Percentiles rank a stretch among this genome's conserved stretches.
phyloP scores from a whole-genome alignment of 2,888 invertebrate genomes.

The Pristionchus exspectatus region DNA sequence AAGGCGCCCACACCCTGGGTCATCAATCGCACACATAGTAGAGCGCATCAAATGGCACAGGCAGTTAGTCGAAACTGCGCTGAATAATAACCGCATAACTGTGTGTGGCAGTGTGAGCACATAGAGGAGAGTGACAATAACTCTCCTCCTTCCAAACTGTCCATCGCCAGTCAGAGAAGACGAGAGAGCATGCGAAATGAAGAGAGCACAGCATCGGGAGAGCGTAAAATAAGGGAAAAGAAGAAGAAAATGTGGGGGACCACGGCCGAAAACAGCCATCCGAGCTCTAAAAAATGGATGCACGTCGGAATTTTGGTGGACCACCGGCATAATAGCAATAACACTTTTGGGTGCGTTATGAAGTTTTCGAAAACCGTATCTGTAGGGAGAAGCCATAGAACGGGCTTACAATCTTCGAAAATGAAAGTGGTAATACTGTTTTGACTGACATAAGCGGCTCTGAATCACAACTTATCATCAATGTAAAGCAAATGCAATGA shows the following conservation, averaged over 20 bases:
- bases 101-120: not conserved
- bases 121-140: not conserved
- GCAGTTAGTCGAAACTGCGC: slow-evolving; percentile 36
- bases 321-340: not conserved
- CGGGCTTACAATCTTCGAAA: not conserved
- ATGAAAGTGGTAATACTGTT: not conserved
- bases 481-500: no score
- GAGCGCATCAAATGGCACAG: not conserved
- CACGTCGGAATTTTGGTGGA: slow-evolving; percentile 5
- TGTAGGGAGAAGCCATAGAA: not conserved
- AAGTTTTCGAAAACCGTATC: not conserved
- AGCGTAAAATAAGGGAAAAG: not conserved
- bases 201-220: not conserved
- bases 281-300: not conserved
- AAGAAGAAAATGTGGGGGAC: not conserved
- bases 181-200: not conserved
- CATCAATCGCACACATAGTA: not conserved
- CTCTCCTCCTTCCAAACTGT: not conserved
- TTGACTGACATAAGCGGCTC: not conserved
- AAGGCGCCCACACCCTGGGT: not conserved
- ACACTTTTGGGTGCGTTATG: not conserved
- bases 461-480: not conserved
- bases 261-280: not conserved
- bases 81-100: slow-evolving; percentile 24
- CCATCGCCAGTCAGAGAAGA: not conserved